Conservation (phyloP, 2,113 vertebrate species). For the Ellobius talpinus region DNA sequence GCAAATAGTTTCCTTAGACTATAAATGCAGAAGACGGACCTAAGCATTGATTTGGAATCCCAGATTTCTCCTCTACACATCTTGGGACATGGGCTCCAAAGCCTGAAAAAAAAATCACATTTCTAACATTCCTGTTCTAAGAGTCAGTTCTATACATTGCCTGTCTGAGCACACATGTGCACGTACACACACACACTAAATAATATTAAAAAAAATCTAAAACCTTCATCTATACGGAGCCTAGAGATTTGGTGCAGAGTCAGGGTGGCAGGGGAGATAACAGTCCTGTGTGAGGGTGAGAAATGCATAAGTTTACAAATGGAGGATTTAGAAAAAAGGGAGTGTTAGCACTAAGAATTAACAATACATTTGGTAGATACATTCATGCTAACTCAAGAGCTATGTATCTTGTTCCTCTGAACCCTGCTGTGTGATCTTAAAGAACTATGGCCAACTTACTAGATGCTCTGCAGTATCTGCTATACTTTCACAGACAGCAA, state of each 20-base stretch:
- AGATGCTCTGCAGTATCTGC: not conserved
- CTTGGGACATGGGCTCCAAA: not conserved
- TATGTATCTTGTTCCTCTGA: not conserved
- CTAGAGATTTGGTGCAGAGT: too few species aligned
- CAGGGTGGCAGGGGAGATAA: too few species aligned
- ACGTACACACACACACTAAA: not conserved
- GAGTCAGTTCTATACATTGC: not conserved
- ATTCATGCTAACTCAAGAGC: not conserved
- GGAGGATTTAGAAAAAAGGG: not conserved
- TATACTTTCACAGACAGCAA: not conserved
- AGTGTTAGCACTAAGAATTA: not conserved
- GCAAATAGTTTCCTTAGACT: not conserved
- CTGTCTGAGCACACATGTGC: not conserved
- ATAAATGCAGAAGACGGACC: not conserved
- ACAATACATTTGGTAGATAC: slow-evolving; percentile 1
- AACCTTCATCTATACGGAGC: too few species aligned
- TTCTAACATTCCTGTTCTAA: not conserved
- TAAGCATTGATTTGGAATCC: not conserved
- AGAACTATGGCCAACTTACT: slow-evolving; percentile 1
- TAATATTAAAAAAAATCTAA: too few species aligned
- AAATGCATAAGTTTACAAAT: not conserved
- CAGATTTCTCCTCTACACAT: not conserved
- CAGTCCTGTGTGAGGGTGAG: not conserved
- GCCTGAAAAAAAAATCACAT: not conserved
- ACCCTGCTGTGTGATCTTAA: not conserved